phyloP scores from a whole-genome alignment of 1,140 invertebrate genomes.

The Gonioctena quinquepunctata region DNA sequence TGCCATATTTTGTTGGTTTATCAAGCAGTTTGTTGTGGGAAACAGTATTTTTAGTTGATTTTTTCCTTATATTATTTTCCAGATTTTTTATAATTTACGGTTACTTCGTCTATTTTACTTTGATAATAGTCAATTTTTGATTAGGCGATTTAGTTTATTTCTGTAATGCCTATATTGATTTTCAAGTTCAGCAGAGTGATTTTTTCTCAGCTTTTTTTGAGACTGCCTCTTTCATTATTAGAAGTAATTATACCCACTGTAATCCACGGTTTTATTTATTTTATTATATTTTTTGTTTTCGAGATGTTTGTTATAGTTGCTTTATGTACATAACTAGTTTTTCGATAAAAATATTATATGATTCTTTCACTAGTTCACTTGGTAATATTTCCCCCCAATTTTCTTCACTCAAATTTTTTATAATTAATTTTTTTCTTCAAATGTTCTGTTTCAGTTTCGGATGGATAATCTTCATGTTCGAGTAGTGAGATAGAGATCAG shows the following conservation, averaged over 20 bases:
- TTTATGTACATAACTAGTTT: background rate
- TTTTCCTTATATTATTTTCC: too few relatives aligned
- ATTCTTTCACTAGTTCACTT: background rate
- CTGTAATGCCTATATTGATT: conserved; percentile 2
- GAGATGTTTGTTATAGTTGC: background rate
- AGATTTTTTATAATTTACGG: too few relatives aligned
- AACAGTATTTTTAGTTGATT: too few relatives aligned
- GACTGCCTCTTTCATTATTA: background rate
- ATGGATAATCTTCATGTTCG: background rate
- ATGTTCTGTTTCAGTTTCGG: background rate
- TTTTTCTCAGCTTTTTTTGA: background rate
- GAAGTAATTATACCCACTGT: background rate
- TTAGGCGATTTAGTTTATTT: conserved; percentile 5
- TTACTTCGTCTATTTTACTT: too few relatives aligned
- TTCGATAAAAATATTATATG: background rate
- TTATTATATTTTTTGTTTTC: background rate
- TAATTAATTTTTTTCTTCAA: background rate
- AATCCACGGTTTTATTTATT: conserved; percentile 7
- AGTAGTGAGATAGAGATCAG: background rate
- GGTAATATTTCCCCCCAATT: background rate
- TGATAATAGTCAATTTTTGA: too few relatives aligned
- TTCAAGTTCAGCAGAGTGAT: background rate
- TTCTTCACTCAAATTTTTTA: conserved; percentile 12
- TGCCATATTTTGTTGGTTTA: too few relatives aligned
- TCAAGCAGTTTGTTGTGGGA: too few relatives aligned